Evolutionary conservation across 2,888 invertebrate genomes (phyloP).

Genomic region (Eupithecia insigniata): DNA sequence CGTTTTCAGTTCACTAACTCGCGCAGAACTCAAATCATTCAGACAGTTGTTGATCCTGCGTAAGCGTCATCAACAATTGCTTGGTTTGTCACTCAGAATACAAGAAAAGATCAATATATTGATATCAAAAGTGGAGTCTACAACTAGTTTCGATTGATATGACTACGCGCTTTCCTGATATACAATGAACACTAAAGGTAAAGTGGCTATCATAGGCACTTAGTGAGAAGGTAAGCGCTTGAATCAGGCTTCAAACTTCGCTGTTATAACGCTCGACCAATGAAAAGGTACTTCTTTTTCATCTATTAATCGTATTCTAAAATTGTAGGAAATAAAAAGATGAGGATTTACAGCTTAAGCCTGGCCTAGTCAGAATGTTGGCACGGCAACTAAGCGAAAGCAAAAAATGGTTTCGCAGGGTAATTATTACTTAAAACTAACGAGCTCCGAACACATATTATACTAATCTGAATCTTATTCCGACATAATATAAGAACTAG

Average conservation of each 20-base stretch:
- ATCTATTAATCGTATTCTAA: not conserved
- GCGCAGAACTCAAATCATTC: constrained; percentile 41
- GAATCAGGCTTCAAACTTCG: constrained; percentile 35
- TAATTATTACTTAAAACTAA: constrained; percentile 52
- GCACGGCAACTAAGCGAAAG: constrained; percentile 58
- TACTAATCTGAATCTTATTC: constrained; percentile 54
- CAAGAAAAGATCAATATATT: constrained; percentile 55
- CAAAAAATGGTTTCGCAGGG: constrained; percentile 51
- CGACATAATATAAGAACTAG: constrained; percentile 52
- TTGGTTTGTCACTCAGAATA: constrained; percentile 53
- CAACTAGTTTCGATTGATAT: constrained; percentile 68
- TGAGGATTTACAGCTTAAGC: not conserved
- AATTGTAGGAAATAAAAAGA: not conserved
- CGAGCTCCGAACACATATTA: constrained; percentile 59
- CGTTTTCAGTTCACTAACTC: constrained; percentile 41
- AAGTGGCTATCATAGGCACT: constrained; percentile 64
- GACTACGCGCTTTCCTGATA: constrained; percentile 67
- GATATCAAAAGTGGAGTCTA: constrained; percentile 65
- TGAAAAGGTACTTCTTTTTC: not conserved
- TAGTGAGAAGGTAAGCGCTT: constrained; percentile 54
- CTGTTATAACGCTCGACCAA: constrained; percentile 25
- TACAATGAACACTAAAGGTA: constrained; percentile 69
- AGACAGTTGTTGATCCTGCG: constrained; percentile 72
- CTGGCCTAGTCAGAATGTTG: constrained; percentile 38
- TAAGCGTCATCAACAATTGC: constrained; percentile 52